Conservation (phyloP, 2,888 invertebrate species). For the Germaria angustata region DNA sequence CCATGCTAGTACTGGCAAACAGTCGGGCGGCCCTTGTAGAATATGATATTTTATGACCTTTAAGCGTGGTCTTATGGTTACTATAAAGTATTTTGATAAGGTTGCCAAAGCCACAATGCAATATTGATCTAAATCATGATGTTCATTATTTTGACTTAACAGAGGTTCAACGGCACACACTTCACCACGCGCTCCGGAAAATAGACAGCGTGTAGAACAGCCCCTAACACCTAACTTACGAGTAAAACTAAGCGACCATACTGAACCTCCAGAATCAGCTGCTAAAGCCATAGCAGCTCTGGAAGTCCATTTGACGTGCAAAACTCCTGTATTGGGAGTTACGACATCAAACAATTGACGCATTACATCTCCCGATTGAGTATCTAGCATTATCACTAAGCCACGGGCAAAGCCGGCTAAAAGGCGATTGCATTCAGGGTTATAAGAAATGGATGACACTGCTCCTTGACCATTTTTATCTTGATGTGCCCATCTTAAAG, state of each 20-base stretch:
- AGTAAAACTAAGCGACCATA: slow-evolving; percentile 95
- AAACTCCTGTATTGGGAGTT: slow-evolving; percentile 90
- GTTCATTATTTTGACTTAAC: slow-evolving; percentile 79
- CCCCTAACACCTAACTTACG: slow-evolving; percentile 92
- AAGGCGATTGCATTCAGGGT: slow-evolving; percentile 91
- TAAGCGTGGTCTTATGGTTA: slow-evolving; percentile 88
- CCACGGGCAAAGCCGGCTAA: slow-evolving; percentile 90
- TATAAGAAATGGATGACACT: slow-evolving; percentile 91
- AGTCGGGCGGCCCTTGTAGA: slow-evolving; percentile 86
- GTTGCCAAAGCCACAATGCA: slow-evolving; percentile 95
- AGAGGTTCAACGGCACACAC: slow-evolving; percentile 89
- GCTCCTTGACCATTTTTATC: slow-evolving; percentile 86
- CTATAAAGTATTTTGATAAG: slow-evolving; percentile 89
- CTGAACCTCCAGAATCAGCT: slow-evolving; percentile 96
- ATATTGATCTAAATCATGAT: slow-evolving; percentile 86
- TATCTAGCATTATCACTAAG: slow-evolving; percentile 94
- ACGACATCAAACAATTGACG: slow-evolving; percentile 89
- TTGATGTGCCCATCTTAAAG: slow-evolving; percentile 91
- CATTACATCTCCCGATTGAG: slow-evolving; percentile 87
- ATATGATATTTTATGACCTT: slow-evolving; percentile 89
- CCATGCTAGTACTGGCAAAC: slow-evolving; percentile 95
- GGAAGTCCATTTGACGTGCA: slow-evolving; percentile 86
- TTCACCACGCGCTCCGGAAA: slow-evolving; percentile 98
- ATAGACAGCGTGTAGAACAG: slow-evolving; percentile 94
- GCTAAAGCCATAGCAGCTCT: slow-evolving; percentile 87